These are phyloP conservation scores for Orthonyx spaldingii DNA, from an alignment of 2,113 vertebrate genomes.

Conservation along the genomic window DNA sequence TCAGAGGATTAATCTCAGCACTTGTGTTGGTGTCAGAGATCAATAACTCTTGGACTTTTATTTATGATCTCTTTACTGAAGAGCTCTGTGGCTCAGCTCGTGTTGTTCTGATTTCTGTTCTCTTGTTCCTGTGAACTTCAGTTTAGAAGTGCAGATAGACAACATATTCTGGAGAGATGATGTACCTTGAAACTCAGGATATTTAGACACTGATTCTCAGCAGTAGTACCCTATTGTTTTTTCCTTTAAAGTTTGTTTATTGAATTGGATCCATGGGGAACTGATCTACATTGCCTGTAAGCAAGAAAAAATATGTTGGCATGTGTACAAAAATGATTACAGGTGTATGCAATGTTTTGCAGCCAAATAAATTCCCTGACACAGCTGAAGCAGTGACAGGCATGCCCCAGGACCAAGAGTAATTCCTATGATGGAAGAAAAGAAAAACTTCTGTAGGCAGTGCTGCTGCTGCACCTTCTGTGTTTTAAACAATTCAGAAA, in stretches of 20 bases:
- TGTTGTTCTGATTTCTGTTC: background rate
- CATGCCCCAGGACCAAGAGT: background rate
- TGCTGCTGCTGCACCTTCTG: background rate
- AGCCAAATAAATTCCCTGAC: background rate
- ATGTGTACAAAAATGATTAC: background rate
- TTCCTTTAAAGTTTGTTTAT: background rate
- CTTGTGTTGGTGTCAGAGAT: background rate
- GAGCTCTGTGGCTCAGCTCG: background rate
- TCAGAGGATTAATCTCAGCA: background rate
- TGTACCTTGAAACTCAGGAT: background rate
- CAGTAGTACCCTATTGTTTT: background rate
- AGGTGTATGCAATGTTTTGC: background rate
- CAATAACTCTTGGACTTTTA: background rate
- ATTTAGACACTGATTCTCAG: background rate
- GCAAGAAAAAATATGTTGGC: background rate
- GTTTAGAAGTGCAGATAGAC: background rate
- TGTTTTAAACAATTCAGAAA: background rate
- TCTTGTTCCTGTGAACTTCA: background rate
- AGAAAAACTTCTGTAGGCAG: background rate
- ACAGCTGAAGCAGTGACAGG: background rate
- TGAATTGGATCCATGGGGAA: background rate
- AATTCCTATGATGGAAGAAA: background rate
- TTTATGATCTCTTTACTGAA: background rate
- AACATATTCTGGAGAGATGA: background rate
- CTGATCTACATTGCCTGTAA: background rate